Conservation (phyloP, 1,140 invertebrate species). For the Pachyrhynchus sulphureomaculatus region DNA sequence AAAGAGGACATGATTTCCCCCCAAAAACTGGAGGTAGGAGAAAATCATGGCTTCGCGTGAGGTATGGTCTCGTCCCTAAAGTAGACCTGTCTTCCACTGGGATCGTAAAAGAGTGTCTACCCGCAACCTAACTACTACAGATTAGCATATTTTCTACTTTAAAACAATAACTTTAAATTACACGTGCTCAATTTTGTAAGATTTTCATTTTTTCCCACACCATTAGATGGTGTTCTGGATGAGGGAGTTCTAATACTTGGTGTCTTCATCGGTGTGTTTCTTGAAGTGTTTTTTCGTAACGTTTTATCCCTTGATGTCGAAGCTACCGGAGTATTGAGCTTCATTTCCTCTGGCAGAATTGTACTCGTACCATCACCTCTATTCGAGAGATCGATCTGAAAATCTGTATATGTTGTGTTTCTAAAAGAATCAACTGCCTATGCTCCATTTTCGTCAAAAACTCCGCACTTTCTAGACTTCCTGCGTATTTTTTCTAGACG, state of each 20-base stretch:
- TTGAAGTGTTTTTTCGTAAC: neutral
- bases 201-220: neutral
- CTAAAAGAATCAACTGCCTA: neutral
- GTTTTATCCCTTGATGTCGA: neutral
- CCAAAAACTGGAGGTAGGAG: no score
- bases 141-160: neutral
- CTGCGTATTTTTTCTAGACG: neutral
- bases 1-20: no score
- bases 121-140: no score
- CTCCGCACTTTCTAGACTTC: neutral
- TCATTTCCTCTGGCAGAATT: neutral
- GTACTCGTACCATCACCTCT: neutral
- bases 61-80: no score
- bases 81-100: no score
- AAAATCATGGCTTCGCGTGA: no score
- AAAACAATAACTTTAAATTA: neutral
- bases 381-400: slow-evolving; percentile 6
- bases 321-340: neutral
- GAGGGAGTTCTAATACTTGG: neutral
- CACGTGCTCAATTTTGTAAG: neutral
- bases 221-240: neutral
- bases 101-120: no score
- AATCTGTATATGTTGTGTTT: slow-evolving; percentile 1
- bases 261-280: neutral
- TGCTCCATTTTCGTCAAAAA: neutral